Evolutionary conservation across 2,888 invertebrate species (phyloP).

Genomic region (Abscondita cerata): DNA sequence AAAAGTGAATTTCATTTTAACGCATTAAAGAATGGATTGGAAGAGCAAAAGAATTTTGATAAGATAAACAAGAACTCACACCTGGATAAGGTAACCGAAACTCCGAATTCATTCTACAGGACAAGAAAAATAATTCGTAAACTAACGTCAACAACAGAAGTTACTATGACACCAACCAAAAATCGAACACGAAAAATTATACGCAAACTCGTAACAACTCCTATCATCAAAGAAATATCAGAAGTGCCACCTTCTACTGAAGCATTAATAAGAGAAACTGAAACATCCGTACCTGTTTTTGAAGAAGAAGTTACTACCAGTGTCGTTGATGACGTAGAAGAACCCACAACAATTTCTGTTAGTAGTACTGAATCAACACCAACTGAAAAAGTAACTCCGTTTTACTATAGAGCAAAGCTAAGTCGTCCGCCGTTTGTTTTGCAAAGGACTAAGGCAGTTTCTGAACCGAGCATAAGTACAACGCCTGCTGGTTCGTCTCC

Average conservation of each 20-base stretch:
- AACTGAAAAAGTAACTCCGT: conserved; percentile 13
- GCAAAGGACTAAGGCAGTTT: conserved; percentile 10
- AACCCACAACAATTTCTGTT: background rate
- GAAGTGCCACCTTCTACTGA: background rate
- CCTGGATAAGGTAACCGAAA: background rate
- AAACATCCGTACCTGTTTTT: background rate
- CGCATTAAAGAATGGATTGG: conserved; percentile 12
- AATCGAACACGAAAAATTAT: conserved; percentile 49
- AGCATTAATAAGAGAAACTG: background rate
- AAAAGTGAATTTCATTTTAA: conserved; percentile 48
- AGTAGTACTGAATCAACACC: background rate
- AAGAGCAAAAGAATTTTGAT: conserved; percentile 12
- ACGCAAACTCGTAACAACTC: conserved; percentile 46
- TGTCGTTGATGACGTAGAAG: background rate
- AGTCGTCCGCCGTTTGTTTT: conserved; percentile 21
- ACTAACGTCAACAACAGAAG: conserved; percentile 39
- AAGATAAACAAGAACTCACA: conserved; percentile 7
- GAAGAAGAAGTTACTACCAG: background rate
- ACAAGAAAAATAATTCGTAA: conserved; percentile 55
- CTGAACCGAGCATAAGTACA: conserved; percentile 36
- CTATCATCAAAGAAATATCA: background rate
- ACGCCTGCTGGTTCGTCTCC: conserved; percentile 45
- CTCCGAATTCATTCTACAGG: conserved; percentile 43
- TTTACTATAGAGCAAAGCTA: conserved; percentile 20
- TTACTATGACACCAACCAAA: conserved; percentile 27